These are phyloP conservation scores for Oreonectes daqikongensis DNA, from an alignment of 2,797 vertebrate genomes.

Conservation along the genomic window DNA sequence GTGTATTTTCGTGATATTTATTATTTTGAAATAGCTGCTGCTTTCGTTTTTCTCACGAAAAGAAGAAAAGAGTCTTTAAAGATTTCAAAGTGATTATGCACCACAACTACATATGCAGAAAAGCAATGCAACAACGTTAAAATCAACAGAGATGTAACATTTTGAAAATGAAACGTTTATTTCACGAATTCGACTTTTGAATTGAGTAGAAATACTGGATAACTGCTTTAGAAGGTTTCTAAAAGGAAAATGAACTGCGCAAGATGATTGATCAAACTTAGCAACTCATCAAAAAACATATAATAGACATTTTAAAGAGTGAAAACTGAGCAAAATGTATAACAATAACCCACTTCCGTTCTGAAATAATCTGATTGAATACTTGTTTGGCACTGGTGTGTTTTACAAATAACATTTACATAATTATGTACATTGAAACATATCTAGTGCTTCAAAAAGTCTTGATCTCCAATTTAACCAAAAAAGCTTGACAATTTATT, in stretches of 20 bases:
- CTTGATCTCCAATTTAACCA: slow-evolving; percentile 30
- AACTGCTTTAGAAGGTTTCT: slow-evolving; percentile 42
- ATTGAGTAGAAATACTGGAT: slow-evolving; percentile 47
- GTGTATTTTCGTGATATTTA: too few species aligned
- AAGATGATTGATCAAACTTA: slow-evolving; percentile 31
- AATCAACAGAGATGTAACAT: slow-evolving; percentile 27
- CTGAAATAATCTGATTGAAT: slow-evolving; percentile 35
- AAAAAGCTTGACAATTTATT: slow-evolving; percentile 2
- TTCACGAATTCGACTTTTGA: slow-evolving; percentile 46
- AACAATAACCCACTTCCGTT: slow-evolving; percentile 31
- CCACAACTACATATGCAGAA: not conserved
- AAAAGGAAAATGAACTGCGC: slow-evolving; percentile 41
- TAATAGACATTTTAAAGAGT: slow-evolving; percentile 20
- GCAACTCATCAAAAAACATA: slow-evolving; percentile 43
- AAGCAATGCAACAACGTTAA: not conserved
- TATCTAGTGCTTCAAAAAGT: slow-evolving; percentile 31
- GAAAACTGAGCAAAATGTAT: slow-evolving; percentile 32
- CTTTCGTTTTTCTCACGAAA: too few species aligned
- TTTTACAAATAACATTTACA: slow-evolving; percentile 49
- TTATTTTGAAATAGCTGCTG: not conserved
- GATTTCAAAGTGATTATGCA: not conserved
- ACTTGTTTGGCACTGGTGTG: slow-evolving; percentile 33
- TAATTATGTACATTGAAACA: slow-evolving; percentile 43
- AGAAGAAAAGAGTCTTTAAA: too few species aligned
- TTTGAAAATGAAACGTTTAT: slow-evolving; percentile 58